Evolutionary conservation across 2,888 invertebrate species (phyloP), one percentile per base, ranked within the genome.

Genomic region (Thera britannica): DNA sequence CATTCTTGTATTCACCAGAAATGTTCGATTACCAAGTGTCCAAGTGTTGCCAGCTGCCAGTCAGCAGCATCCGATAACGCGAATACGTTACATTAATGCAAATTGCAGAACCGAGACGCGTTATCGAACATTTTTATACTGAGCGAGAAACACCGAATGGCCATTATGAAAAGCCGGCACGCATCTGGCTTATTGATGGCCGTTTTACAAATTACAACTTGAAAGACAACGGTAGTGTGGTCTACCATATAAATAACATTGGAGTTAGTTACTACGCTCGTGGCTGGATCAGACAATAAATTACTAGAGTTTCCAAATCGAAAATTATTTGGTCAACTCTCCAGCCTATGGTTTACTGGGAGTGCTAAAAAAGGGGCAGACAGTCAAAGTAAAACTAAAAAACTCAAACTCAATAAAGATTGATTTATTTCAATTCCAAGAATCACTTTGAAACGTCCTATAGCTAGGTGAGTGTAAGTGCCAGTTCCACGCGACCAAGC

Each of bases 61-160:
- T 44, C 61, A 44, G 62, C 64, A 71, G 68, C 72, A 62, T 70
- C 72, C 80, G 83, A 83, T 83, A 83, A 80, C 78, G 76, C 77
- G 78, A 77, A 79, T 79, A 77, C 80, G 83, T 82, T 82, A 80
- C 81, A 86, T 88, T 87, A 87, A 88, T 87, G 87, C 85, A 87
- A 87, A 87, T 86, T 84, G 85, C 82, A 67, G 52, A 52, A 60
- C 70, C 68, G 72, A 68, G 51, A 49, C 76, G 77, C 74, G 83
- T 85, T 85, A 85, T 85, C 84, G 83, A 72, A 70, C 81, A 81
- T 83, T 85, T 87, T 88, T 85, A 83, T 84, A 80, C 81, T 76
- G 76, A 72, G 70, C 72, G 78, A 75, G 79, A 79, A 83, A 82
- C 83, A 80, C 79, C 76, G 71, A 68, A 70, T 70, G 67, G 80